Evolutionary conservation across 1,140 invertebrate genomes (phyloP).

Genomic region (Contarinia nasturtii): DNA sequence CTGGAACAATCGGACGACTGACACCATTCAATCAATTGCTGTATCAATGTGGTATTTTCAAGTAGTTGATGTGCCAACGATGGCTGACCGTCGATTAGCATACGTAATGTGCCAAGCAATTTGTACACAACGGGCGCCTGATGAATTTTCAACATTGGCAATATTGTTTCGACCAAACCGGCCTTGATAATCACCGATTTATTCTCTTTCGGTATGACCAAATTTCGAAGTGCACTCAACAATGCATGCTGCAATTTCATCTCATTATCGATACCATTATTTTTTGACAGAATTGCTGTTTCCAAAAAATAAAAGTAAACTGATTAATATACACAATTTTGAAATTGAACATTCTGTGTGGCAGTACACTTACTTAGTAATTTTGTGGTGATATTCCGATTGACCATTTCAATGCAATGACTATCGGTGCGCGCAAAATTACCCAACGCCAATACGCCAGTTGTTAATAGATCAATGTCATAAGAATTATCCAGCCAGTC

Average conservation of each 20-base stretch:
- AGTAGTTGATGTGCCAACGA: slow-evolving; percentile 18
- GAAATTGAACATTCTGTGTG: too few relatives aligned
- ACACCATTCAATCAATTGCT: slow-evolving; percentile 55
- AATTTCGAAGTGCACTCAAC: slow-evolving; percentile 60
- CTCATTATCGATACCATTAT: slow-evolving; percentile 34
- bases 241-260: slow-evolving; percentile 66
- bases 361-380: slow-evolving; percentile 34
- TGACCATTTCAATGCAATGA: slow-evolving; percentile 66
- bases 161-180: slow-evolving; percentile 50
- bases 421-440: slow-evolving; percentile 77
- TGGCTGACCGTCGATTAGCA: slow-evolving; percentile 62
- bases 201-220: slow-evolving; percentile 60
- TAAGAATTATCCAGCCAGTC: slow-evolving; percentile 51
- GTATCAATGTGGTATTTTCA: slow-evolving; percentile 18
- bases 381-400: slow-evolving; percentile 54
- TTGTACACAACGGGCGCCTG: slow-evolving; percentile 70
- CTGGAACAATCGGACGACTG: slow-evolving; percentile 58
- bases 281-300: slow-evolving; percentile 27
- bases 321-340: too few relatives aligned
- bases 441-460: slow-evolving; percentile 65
- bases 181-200: slow-evolving; percentile 50
- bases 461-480: slow-evolving; percentile 55
- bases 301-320: not conserved
- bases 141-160: slow-evolving; percentile 52
- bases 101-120: slow-evolving; percentile 63